A percentile compares a stretch with the other conserved stretches of the same genome.
These are phyloP conservation scores for Burhinus oedicnemus DNA, from an alignment of 2,113 vertebrate species.

Conservation along the genomic window DNA sequence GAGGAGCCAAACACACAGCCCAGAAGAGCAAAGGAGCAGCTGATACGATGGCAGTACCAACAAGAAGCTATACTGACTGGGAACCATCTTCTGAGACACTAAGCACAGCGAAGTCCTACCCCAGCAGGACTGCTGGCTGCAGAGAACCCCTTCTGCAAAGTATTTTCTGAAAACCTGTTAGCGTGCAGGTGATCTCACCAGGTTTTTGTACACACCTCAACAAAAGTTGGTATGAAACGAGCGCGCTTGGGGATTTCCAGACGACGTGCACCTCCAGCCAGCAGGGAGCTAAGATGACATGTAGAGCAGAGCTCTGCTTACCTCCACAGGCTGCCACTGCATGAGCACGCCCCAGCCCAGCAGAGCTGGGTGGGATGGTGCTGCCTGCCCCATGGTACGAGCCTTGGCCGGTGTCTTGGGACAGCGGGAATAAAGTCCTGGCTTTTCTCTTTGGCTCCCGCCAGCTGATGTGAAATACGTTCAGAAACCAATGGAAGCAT, in stretches of 20 bases:
- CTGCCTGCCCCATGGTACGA: too few relatives aligned
- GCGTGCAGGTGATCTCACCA: not conserved
- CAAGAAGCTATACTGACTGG: not conserved
- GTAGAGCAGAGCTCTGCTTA: not conserved
- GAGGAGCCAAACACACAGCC: not conserved
- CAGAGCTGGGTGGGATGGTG: fast-evolving
- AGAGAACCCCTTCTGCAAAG: too few relatives aligned
- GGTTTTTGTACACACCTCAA: not conserved
- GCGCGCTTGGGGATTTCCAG: too few relatives aligned
- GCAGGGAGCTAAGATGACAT: fast-evolving
- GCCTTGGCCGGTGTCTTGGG: too few relatives aligned
- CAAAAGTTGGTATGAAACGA: not conserved
- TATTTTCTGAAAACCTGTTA: not conserved
- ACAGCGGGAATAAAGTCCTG: not conserved
- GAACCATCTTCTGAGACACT: not conserved
- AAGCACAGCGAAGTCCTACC: not conserved
- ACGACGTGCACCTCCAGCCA: too few relatives aligned
- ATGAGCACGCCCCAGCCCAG: not conserved
- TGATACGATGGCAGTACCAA: not conserved
- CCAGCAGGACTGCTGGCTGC: not conserved
- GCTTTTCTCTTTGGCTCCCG: not conserved
- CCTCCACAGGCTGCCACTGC: not conserved
- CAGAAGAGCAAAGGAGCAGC: not conserved
- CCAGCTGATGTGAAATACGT: not conserved
- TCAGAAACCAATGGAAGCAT: not conserved